These are phyloP conservation scores for Mormyrus lacerda DNA, from an alignment of 2,113 vertebrate species.

Conservation along the genomic window DNA sequence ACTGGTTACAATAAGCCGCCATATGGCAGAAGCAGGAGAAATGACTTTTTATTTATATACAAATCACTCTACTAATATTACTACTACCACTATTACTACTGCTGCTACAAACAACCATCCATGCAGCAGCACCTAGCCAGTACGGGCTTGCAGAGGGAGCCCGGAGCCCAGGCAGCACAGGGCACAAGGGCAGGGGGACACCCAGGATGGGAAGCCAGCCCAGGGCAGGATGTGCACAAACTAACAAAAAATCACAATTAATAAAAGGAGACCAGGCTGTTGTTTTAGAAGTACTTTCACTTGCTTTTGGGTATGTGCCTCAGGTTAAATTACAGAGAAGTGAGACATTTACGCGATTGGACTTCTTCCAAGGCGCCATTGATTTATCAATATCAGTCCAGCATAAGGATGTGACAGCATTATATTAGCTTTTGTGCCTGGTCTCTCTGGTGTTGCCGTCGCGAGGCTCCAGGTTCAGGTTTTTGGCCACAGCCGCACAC, in stretches of 20 bases:
- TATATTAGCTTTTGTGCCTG: background rate
- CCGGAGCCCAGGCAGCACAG: background rate
- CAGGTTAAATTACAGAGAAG: background rate
- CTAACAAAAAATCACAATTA: background rate
- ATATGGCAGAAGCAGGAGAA: background rate
- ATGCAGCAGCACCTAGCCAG: background rate
- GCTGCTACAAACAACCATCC: background rate
- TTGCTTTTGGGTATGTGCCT: background rate
- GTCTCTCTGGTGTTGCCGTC: background rate
- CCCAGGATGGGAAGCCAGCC: background rate
- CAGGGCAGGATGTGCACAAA: background rate
- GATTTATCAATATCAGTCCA: background rate
- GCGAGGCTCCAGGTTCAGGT: background rate
- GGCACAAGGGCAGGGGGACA: background rate
- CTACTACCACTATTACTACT: background rate
- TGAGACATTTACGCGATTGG: background rate
- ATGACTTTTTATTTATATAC: background rate
- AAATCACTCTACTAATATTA: background rate
- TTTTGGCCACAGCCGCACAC: background rate
- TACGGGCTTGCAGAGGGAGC: background rate
- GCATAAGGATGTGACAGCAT: background rate
- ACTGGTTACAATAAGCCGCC: background rate
- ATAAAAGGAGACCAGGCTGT: background rate
- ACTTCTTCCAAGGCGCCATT: background rate
- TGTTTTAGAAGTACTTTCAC: background rate